Percentiles rank a stretch among this genome's conserved stretches.
These are phyloP conservation scores for Ellobius talpinus DNA, from an alignment of 2,113 vertebrate species.

Conservation along the genomic window DNA sequence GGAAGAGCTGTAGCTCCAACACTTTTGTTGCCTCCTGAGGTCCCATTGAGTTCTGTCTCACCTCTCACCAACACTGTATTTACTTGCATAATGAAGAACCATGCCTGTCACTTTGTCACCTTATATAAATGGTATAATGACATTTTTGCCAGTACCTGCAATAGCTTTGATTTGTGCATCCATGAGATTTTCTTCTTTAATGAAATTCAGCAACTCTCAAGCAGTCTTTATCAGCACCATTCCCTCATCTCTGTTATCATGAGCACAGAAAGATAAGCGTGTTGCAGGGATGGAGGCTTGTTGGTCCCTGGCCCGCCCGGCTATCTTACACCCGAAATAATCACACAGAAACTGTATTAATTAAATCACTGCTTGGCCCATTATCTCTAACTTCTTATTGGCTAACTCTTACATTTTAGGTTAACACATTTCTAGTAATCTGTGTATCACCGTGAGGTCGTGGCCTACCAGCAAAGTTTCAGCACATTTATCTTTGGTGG, in stretches of 20 bases:
- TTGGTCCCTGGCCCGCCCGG: too few relatives aligned
- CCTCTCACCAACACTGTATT: conserved; percentile 96
- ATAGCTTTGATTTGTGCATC: conserved; percentile 90
- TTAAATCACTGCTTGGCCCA: too few relatives aligned
- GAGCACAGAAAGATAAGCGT: conserved; percentile 92
- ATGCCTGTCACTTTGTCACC: conserved; percentile 98
- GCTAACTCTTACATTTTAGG: too few relatives aligned
- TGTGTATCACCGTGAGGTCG: too few relatives aligned
- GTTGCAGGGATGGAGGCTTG: too few relatives aligned
- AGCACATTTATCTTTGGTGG: too few relatives aligned
- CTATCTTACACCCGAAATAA: too few relatives aligned
- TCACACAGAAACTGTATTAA: too few relatives aligned
- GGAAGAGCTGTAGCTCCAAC: conserved; percentile 94
- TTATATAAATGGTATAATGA: conserved; percentile 88
- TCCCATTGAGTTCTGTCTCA: conserved; percentile 94
- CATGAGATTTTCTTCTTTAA: background rate
- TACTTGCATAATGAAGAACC: conserved; percentile 98
- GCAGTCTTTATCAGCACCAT: background rate
- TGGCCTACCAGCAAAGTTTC: too few relatives aligned
- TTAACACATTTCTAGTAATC: too few relatives aligned
- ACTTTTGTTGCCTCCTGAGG: conserved; percentile 96
- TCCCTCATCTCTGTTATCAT: conserved; percentile 96
- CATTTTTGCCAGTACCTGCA: conserved; percentile 92
- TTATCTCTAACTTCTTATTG: too few relatives aligned
- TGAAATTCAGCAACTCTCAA: background rate